phyloP scores from a whole-genome alignment of 2,888 invertebrate genomes.

The Drosophila vallismaia region DNA sequence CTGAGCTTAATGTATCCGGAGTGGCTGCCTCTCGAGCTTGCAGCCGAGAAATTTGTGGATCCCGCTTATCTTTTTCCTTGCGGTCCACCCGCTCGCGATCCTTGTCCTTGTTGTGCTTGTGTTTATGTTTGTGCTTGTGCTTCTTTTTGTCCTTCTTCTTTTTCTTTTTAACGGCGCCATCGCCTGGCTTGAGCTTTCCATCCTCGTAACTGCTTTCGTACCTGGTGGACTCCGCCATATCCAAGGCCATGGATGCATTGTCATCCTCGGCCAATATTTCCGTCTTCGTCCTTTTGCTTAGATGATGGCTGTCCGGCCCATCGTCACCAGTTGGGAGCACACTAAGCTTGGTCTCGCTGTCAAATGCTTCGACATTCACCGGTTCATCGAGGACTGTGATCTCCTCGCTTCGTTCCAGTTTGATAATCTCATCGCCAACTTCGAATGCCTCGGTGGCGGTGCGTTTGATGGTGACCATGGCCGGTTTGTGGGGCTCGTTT shows the following conservation, averaged over 20 bases:
- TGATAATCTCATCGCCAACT: slow-evolving; percentile 83
- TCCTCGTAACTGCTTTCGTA: slow-evolving; percentile 74
- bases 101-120: slow-evolving; percentile 91
- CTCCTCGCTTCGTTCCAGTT: slow-evolving; percentile 80
- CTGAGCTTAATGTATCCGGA: slow-evolving; percentile 83
- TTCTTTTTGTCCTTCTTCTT: slow-evolving; percentile 92
- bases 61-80: slow-evolving; percentile 84
- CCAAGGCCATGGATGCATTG: slow-evolving; percentile 91
- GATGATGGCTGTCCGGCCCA: slow-evolving; percentile 44
- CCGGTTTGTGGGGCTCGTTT: slow-evolving; percentile 47
- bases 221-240: slow-evolving; percentile 80
- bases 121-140: slow-evolving; percentile 91
- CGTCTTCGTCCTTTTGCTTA: slow-evolving; percentile 80
- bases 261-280: slow-evolving; percentile 85
- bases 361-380: slow-evolving; percentile 73
- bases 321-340: slow-evolving; percentile 40
- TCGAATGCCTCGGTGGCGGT: slow-evolving; percentile 81
- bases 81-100: slow-evolving; percentile 83
- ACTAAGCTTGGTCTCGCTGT: slow-evolving; percentile 60
- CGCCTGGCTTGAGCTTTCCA: slow-evolving; percentile 85
- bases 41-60: slow-evolving; percentile 81
- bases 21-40: slow-evolving; percentile 82
- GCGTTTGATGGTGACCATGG: slow-evolving; percentile 70
- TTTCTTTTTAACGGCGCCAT: slow-evolving; percentile 87
- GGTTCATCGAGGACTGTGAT: slow-evolving; percentile 67